Evolutionary conservation across 2,113 vertebrate species (phyloP), one percentile per base, ranked within the genome.

Genomic region (Plecotus auritus): DNA sequence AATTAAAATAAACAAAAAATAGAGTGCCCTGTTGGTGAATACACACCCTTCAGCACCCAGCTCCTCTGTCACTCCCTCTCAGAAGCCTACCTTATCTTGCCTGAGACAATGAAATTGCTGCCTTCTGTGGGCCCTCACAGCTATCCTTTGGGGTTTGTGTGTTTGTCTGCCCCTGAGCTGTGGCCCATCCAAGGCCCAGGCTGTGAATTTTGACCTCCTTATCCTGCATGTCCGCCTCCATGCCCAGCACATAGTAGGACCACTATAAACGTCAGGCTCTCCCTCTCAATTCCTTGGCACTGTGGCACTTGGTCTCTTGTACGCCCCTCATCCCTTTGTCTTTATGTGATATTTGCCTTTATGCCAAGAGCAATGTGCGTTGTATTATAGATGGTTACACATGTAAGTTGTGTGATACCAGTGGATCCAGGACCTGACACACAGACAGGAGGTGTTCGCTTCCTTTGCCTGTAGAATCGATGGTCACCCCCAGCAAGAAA

Each of bases 201-300:
- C 26, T 3, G 12, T 8, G 17, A 7, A 13, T 8, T 5, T 13
- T 45, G n/a, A 1, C 45, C 12, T 49, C 9, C 4, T 47, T 12
- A 8, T 17, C 18, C 66, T 16, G 32, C 54, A 3, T 7, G n/a
- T 32, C 40, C 37, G 6, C 13, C 85, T 70, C 61, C 22, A 30
- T 0, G 3, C 3, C 18, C 1, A 9, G 56, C n/a, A 82, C 22
- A 2, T 0, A 26, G 5, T 0, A 30, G 26, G 11, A 28, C 2
- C 23, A 0, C 61, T 20, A 4, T 45, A 8, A 82, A 56, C 0
- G n/a, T 1, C 4, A 32, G 30, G 30, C 22, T 81, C 37, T 74
- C 47, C 54, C 32, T 85, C 69, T 30, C 37, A 1, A 0, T 14
- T 20, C 22, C 83, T 56, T 10, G 64, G 1, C 20, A 23, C 16